phyloP scores from a whole-genome alignment of 2,113 vertebrate species.

The Cariama cristata region DNA sequence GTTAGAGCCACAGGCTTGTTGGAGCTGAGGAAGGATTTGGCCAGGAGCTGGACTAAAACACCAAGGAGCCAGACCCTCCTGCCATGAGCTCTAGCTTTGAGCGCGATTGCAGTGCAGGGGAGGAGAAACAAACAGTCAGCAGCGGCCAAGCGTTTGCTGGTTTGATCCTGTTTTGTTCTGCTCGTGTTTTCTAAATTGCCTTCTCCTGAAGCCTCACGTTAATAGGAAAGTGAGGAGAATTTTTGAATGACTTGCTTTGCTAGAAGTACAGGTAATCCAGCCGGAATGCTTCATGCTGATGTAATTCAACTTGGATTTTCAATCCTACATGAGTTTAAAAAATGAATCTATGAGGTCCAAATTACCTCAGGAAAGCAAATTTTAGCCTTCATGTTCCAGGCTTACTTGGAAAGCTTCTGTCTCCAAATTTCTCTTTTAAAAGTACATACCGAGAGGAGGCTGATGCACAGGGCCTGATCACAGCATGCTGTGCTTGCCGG shows the following conservation, averaged over 20 bases:
- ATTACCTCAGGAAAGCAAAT: conserved; percentile 4
- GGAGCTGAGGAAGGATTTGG: neutral
- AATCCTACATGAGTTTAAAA: conserved; percentile 27
- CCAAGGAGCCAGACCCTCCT: neutral
- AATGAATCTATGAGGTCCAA: neutral
- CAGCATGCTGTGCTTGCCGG: rapidly evolving
- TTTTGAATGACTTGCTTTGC: conserved; percentile 35
- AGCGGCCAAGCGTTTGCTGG: neutral
- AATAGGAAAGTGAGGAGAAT: conserved; percentile 7
- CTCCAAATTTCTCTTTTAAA: conserved; percentile 15
- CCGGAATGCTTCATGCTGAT: neutral
- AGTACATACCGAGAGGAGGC: neutral
- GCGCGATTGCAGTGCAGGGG: neutral
- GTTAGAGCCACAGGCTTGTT: neutral
- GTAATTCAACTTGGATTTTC: neutral
- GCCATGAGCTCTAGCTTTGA: neutral
- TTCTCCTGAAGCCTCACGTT: neutral
- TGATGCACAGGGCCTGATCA: neutral
- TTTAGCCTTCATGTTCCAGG: neutral
- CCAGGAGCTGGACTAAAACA: neutral
- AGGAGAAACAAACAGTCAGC: neutral
- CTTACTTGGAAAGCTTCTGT: conserved; percentile 44
- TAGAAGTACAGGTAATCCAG: neutral
- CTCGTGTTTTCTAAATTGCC: neutral
- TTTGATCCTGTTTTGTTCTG: neutral